These are phyloP conservation scores for Poeciliopsis presidionis DNA, from an alignment of 2,797 vertebrate genomes.

Conservation along the genomic window DNA sequence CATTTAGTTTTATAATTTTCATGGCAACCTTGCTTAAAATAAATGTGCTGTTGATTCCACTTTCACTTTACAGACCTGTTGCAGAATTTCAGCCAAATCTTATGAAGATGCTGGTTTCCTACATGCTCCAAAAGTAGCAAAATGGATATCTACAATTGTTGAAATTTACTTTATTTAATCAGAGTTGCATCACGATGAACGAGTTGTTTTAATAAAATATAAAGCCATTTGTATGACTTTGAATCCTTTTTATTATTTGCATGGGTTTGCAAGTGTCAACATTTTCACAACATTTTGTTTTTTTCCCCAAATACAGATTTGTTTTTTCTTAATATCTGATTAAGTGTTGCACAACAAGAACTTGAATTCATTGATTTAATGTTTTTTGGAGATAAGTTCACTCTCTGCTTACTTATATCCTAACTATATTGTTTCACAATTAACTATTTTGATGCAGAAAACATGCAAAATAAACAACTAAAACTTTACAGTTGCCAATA, in stretches of 20 bases:
- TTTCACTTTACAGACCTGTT: neutral
- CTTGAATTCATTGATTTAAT: no score
- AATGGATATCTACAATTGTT: neutral
- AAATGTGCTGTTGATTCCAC: neutral
- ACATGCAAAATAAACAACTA: neutral
- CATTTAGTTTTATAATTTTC: constrained; percentile 11
- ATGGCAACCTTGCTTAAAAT: neutral
- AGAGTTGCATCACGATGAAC: neutral
- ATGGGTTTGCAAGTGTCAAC: neutral
- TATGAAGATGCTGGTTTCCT: neutral
- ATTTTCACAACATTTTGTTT: no score
- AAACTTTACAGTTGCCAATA: constrained; percentile 4
- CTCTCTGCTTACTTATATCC: no score
- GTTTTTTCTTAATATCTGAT: no score
- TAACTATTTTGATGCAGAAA: neutral
- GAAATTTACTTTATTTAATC: neutral
- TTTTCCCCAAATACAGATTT: no score
- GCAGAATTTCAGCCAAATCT: neutral
- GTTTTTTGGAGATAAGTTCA: no score
- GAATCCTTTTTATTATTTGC: neutral
- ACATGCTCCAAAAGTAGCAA: neutral
- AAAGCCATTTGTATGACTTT: neutral
- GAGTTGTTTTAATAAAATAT: neutral
- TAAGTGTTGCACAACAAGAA: no score
- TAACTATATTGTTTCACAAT: neutral